Evolutionary conservation across 1,140 invertebrate species (phyloP).

Genomic region (Drosophila pandora): DNA sequence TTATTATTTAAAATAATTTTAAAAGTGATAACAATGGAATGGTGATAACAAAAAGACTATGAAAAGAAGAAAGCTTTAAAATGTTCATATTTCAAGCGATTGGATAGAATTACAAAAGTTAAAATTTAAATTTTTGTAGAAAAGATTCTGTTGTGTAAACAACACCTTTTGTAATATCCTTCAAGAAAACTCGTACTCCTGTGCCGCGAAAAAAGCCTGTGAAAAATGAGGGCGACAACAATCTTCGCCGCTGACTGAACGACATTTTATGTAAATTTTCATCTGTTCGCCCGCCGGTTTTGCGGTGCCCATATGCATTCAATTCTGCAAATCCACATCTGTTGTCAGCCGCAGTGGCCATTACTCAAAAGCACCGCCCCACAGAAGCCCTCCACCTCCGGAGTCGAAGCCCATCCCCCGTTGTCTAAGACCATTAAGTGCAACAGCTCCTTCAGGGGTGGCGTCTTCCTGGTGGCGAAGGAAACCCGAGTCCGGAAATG

Average conservation of each 20-base stretch:
- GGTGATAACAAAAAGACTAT: too few relatives aligned
- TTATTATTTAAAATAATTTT: too few relatives aligned
- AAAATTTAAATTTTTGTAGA: too few relatives aligned
- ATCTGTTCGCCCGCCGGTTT: conserved; percentile 10
- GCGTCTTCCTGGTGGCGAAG: conserved; percentile 17
- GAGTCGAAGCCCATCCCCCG: conserved; percentile 7
- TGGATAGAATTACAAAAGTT: too few relatives aligned
- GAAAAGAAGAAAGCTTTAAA: too few relatives aligned
- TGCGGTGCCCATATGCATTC: conserved; percentile 69
- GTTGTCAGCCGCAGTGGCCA: conserved; percentile 72
- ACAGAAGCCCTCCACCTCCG: conserved; percentile 1
- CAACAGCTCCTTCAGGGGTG: conserved; percentile 70
- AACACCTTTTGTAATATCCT: not conserved
- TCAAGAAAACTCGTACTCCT: not conserved
- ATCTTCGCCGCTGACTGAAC: conserved; percentile 59
- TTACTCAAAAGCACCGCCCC: conserved; percentile 53
- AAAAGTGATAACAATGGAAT: too few relatives aligned
- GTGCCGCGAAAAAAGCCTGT: conserved; percentile 26
- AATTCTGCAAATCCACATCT: conserved; percentile 72
- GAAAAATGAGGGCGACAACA: conserved; percentile 52
- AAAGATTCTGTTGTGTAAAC: too few relatives aligned
- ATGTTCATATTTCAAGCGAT: too few relatives aligned
- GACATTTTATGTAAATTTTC: conserved; percentile 74
- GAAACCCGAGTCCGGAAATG: conserved; percentile 53
- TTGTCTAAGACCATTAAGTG: conserved; percentile 66